These are phyloP conservation scores for Amblyjoppa fuscipennis DNA, from an alignment of 2,888 invertebrate species.

Conservation along the genomic window DNA sequence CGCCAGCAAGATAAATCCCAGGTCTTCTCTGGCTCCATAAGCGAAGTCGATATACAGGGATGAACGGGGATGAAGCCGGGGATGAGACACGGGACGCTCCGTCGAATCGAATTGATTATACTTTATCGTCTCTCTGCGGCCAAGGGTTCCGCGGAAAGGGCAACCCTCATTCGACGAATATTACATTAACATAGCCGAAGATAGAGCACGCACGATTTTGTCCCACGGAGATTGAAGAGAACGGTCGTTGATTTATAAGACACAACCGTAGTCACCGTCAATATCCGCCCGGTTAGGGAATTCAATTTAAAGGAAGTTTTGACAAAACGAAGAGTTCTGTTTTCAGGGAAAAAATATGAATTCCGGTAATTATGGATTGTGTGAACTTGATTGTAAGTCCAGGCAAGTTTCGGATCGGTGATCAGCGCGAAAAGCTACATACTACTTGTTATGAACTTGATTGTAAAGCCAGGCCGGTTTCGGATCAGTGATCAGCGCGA, in stretches of 20 bases:
- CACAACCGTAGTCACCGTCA: not conserved
- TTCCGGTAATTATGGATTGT: not conserved
- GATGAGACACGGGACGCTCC: not conserved
- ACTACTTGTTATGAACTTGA: too few relatives aligned
- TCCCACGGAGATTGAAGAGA: not conserved
- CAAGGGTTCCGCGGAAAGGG: not conserved
- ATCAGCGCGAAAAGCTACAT: too few relatives aligned
- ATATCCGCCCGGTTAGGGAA: not conserved
- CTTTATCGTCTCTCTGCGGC: constrained; percentile 7
- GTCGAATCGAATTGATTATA: constrained; percentile 12
- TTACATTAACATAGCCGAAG: not conserved
- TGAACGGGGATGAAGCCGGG: not conserved
- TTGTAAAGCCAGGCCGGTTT: too few relatives aligned
- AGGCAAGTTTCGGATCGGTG: too few relatives aligned
- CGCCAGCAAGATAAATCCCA: constrained; percentile 3
- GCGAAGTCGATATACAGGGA: not conserved
- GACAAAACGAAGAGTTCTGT: not conserved
- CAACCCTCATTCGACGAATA: constrained; percentile 10
- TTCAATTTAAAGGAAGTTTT: not conserved
- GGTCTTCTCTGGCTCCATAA: not conserved
- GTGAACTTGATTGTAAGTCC: too few relatives aligned
- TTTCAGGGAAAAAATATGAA: too few relatives aligned
- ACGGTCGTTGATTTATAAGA: constrained; percentile 12
- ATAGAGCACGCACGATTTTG: not conserved
- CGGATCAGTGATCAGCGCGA: too few relatives aligned